A percentile compares a stretch with the other conserved stretches of the same genome.
Evolutionary conservation across 1,140 invertebrate species (phyloP).

Genomic region (Euglossa dilemma): DNA sequence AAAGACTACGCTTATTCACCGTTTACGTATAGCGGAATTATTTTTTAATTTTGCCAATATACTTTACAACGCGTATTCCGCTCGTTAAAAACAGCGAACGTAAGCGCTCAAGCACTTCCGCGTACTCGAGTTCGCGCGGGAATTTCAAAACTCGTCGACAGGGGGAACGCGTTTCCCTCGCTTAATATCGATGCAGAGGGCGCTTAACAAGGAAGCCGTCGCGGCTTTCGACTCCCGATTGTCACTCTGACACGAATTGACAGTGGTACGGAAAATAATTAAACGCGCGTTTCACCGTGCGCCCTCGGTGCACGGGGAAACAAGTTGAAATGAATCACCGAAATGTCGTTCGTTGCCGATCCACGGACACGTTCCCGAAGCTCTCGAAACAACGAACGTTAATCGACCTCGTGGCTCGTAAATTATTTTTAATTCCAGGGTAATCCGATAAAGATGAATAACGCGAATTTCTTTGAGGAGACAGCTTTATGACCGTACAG

Average conservation of each 20-base stretch:
- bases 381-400: conserved; percentile 19
- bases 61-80: too few species aligned
- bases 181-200: neutral
- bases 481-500: neutral
- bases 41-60: too few species aligned
- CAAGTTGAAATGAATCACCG: conserved; percentile 28
- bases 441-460: neutral
- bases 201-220: conserved; percentile 6
- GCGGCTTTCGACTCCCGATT: conserved; percentile 7
- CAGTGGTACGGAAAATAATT: conserved; percentile 40
- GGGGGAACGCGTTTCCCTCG: neutral
- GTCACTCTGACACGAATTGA: conserved; percentile 24
- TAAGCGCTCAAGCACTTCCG: too few species aligned
- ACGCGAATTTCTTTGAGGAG: neutral
- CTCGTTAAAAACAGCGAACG: too few species aligned
- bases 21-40: too few species aligned
- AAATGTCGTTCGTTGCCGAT: conserved; percentile 31
- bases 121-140: too few species aligned
- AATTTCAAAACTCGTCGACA: neutral
- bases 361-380: conserved; percentile 16
- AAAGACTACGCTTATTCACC: too few species aligned
- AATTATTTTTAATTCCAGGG: conserved; percentile 32
- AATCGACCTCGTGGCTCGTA: neutral
- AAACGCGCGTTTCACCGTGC: conserved; percentile 29
- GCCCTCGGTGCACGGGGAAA: neutral